Evolutionary conservation across 2,888 invertebrate species (phyloP), one percentile per base, ranked within the genome.

Genomic region (Lepidochrysops patricia): DNA sequence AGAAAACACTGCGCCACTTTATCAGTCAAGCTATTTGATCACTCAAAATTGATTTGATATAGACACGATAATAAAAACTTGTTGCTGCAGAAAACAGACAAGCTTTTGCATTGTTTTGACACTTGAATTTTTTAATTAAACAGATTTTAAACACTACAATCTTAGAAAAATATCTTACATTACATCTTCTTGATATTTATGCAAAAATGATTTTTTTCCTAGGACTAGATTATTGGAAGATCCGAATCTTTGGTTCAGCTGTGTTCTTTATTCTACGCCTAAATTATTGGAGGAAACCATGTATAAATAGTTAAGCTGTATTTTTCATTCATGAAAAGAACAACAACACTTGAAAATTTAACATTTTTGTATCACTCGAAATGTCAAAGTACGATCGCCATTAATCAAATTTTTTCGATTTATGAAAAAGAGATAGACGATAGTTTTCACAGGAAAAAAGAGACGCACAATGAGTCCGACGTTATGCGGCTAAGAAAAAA

Each of bases 321-420:
- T 76, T 60, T 68, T 69, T 69, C 66, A 69, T 68, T 69, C 68
- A 69, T 69, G 62, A 69, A 63, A 75, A 70, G 56, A 57, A 29
- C 61, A 65, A 66, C 63, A 63, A 63, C 58, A 64, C 62, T 57
- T 52, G 62, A 59, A 61, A 66, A 58, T 67, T 27, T 37, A 57
- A 61, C 62, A 65, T 65, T 68, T 64, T 58, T 34, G 35, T 50
- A 52, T 52, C 25, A 54, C 52, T 68, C 68, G 71, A 82, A 84
- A 85, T 74, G 85, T 83, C 86, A 85, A 73, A 80, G 73, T 62
- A 71, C 62, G 69, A 72, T 81, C 58, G 86, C 87, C 87, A 86
- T 86, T 80, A 72, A 67, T 68, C 66, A 73, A 72, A 76, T 75
- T 70, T 63, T 64, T 27, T 62, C 57, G 56, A 58, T 66, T 68